Conservation (phyloP, 2,888 invertebrate genomes). For the Philereme vetulata region DNA sequence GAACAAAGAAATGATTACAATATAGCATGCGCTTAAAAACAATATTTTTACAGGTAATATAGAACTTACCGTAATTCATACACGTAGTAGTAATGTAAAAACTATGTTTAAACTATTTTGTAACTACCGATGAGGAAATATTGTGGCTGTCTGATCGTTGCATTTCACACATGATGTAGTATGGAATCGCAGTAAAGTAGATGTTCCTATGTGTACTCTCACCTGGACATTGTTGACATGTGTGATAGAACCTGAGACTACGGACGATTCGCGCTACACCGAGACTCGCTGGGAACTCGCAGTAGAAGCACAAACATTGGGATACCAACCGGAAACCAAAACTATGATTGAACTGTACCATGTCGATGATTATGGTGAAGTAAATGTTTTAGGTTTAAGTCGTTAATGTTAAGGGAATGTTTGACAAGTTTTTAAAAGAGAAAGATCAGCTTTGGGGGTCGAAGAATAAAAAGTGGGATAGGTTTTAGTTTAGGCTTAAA, state of each 20-base stretch:
- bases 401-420: slow-evolving; percentile 75
- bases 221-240: slow-evolving; percentile 64
- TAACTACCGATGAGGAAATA: slow-evolving; percentile 65
- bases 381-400: slow-evolving; percentile 79
- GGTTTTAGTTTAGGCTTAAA: slow-evolving; percentile 72
- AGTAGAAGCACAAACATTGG: slow-evolving; percentile 71
- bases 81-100: slow-evolving; percentile 75
- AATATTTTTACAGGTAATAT: slow-evolving; percentile 81
- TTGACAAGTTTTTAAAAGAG: slow-evolving; percentile 68
- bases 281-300: slow-evolving; percentile 18
- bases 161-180: slow-evolving; percentile 72
- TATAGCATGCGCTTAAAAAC: slow-evolving; percentile 77
- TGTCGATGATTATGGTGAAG: slow-evolving; percentile 74
- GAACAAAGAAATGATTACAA: slow-evolving; percentile 62
- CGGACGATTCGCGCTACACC: slow-evolving; percentile 43
- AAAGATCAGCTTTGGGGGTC: slow-evolving; percentile 66
- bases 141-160: slow-evolving; percentile 79
- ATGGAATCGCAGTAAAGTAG: slow-evolving; percentile 59
- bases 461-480: slow-evolving; percentile 72
- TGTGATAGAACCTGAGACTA: slow-evolving; percentile 66
- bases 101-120: slow-evolving; percentile 74
- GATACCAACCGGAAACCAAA: slow-evolving; percentile 76
- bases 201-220: slow-evolving; percentile 75
- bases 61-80: slow-evolving; percentile 77
- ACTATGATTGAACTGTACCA: slow-evolving; percentile 69